Conservation (phyloP, 1,140 invertebrate species). For the Listronotus bonariensis region DNA sequence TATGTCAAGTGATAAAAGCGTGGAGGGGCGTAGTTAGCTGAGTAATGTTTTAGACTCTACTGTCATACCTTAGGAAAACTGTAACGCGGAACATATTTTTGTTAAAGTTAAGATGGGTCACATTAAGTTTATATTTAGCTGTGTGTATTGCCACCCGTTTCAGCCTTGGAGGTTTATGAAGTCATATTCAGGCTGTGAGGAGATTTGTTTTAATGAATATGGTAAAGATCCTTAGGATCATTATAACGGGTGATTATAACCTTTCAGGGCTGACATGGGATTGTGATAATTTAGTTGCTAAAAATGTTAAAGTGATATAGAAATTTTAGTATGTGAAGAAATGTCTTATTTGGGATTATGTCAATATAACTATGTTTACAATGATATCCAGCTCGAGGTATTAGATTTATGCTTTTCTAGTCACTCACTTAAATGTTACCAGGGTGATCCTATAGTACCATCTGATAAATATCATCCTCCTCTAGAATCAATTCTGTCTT, state of each 20-base stretch:
- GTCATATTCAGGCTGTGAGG: background rate
- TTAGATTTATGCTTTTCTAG: background rate
- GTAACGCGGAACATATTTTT: too few species aligned
- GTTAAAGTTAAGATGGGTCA: too few species aligned
- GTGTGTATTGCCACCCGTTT: too few species aligned
- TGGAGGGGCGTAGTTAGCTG: background rate
- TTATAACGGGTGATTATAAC: background rate
- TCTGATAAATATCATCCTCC: background rate
- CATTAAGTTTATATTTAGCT: too few species aligned
- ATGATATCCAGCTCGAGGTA: too few species aligned
- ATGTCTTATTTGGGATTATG: too few species aligned
- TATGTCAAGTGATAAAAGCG: background rate
- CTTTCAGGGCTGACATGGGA: background rate
- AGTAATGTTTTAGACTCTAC: background rate
- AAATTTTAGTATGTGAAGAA: too few species aligned
- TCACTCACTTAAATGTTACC: background rate
- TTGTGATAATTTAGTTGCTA: background rate
- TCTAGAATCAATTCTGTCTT: background rate
- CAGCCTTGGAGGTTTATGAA: background rate
- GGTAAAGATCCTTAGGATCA: background rate
- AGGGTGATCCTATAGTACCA: background rate
- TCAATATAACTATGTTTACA: too few species aligned
- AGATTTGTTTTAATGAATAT: background rate
- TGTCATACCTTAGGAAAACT: background rate
- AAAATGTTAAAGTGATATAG: too few species aligned